A percentile compares a stretch with the other conserved stretches of the same genome.
These are phyloP conservation scores for Apodemia zela DNA, from an alignment of 2,888 invertebrate genomes.

Conservation along the genomic window DNA sequence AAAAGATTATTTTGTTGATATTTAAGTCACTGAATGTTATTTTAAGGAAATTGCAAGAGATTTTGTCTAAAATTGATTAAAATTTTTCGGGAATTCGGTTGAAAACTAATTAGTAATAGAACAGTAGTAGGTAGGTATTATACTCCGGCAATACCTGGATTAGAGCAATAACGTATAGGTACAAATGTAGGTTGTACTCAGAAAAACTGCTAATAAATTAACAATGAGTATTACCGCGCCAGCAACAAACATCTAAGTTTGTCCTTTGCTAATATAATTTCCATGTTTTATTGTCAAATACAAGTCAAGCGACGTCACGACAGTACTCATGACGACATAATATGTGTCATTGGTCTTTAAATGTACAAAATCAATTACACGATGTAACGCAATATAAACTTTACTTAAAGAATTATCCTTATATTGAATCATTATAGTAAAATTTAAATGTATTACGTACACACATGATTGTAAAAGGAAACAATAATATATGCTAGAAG, in stretches of 20 bases:
- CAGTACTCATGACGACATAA: neutral
- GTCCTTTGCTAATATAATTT: neutral
- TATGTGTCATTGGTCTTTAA: neutral
- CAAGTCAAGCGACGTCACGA: neutral
- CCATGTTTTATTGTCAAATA: constrained; percentile 4
- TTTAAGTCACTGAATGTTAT: neutral
- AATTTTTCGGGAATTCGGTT: too few species aligned
- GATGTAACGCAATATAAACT: neutral
- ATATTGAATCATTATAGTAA: neutral
- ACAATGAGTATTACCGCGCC: neutral
- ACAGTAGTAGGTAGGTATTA: too few species aligned
- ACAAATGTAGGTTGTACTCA: too few species aligned
- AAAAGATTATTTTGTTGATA: neutral
- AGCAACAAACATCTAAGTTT: neutral
- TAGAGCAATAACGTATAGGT: too few species aligned
- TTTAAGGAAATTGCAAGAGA: neutral
- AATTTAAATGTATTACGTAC: neutral
- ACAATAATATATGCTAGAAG: neutral
- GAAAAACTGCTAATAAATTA: neutral
- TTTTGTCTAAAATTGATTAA: too few species aligned
- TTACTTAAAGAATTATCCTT: neutral
- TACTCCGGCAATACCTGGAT: too few species aligned
- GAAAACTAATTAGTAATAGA: too few species aligned
- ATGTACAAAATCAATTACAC: neutral
- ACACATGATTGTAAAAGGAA: neutral